Conservation (phyloP, 2,113 vertebrate species). For the Lepisosteus oculatus region DNA sequence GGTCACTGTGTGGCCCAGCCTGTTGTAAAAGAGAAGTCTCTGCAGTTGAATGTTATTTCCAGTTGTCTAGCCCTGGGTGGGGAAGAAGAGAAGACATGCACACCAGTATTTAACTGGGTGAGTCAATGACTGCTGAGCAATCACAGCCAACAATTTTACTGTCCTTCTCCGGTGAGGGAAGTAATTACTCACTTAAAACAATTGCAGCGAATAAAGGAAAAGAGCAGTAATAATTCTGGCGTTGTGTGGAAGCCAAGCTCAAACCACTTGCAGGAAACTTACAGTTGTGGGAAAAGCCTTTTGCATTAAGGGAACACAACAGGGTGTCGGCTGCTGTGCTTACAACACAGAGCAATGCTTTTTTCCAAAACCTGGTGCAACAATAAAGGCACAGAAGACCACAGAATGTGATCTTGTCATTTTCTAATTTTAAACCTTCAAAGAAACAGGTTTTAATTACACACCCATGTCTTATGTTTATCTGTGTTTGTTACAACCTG, state of each 20-base stretch:
- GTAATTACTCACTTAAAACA: constrained; percentile 12
- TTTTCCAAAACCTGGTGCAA: too few species aligned
- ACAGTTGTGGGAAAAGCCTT: background rate
- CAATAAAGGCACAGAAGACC: too few species aligned
- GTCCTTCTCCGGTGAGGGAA: background rate
- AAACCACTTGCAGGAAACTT: background rate
- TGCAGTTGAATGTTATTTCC: background rate
- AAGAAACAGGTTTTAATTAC: too few species aligned
- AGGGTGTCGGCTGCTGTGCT: too few species aligned
- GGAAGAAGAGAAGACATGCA: background rate
- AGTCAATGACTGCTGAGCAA: background rate
- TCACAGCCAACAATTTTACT: background rate
- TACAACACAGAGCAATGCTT: too few species aligned
- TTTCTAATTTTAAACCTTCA: too few species aligned
- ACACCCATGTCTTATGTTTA: too few species aligned
- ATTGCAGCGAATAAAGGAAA: background rate
- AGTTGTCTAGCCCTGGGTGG: constrained; percentile 2
- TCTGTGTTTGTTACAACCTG: too few species aligned
- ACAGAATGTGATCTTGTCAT: too few species aligned
- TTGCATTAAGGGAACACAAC: background rate
- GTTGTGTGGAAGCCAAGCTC: background rate
- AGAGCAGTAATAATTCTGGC: background rate
- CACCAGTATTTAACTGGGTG: background rate
- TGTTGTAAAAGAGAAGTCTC: background rate
- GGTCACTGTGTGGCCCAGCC: background rate